Conservation (phyloP, 1,140 invertebrate species). For the Aphis gossypii region DNA sequence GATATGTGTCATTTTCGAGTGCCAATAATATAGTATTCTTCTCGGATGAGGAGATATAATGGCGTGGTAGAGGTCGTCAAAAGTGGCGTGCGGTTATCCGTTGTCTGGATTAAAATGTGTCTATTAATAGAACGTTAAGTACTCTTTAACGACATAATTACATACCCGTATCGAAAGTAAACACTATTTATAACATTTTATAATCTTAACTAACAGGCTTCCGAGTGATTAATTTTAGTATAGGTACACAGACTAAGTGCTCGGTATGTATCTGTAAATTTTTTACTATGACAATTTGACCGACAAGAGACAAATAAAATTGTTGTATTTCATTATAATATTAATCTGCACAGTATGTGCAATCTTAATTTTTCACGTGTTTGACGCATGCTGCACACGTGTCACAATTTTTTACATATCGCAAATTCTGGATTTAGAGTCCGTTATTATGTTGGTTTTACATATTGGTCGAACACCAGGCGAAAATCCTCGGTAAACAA, state of each 20-base stretch:
- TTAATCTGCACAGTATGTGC: neutral
- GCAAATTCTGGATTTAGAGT: neutral
- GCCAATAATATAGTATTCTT: neutral
- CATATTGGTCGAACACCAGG: neutral
- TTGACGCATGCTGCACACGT: neutral
- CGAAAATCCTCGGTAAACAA: neutral
- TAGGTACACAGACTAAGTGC: neutral
- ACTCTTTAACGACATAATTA: neutral
- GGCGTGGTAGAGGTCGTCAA: neutral
- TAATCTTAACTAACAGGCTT: neutral
- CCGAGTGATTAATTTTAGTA: neutral
- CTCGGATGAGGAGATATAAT: neutral
- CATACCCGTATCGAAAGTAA: neutral
- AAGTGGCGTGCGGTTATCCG: neutral
- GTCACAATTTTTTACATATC: neutral
- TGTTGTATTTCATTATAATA: neutral
- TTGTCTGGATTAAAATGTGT: neutral
- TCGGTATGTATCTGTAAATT: too few species aligned
- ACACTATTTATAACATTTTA: neutral
- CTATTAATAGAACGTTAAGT: neutral
- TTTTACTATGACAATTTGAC: neutral
- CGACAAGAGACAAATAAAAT: neutral
- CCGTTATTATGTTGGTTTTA: neutral
- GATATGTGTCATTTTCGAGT: neutral
- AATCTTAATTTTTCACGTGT: neutral